Conservation (phyloP, 2,888 invertebrate genomes). For the Tridacna gigas region DNA sequence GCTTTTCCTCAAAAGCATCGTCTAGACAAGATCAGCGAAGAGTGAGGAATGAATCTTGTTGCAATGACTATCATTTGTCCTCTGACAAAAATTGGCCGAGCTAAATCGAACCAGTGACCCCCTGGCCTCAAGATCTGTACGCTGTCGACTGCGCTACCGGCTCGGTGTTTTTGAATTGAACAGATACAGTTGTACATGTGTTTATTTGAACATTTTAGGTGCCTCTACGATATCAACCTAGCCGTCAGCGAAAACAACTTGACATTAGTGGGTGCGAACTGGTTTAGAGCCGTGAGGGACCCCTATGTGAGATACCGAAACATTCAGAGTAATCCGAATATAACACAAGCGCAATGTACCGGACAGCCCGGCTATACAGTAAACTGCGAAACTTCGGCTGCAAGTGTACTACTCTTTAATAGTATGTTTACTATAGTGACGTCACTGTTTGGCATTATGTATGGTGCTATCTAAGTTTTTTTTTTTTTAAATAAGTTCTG, state of each 20-base stretch:
- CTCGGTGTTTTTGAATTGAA: no score
- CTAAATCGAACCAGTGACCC: no score
- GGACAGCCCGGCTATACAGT: constrained; percentile 36
- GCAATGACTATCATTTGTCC: no score
- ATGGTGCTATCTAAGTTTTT: background rate
- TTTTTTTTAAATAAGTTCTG: background rate
- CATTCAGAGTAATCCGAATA: constrained; percentile 10
- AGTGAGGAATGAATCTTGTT: no score
- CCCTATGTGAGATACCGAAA: constrained; percentile 45
- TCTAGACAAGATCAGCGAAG: no score
- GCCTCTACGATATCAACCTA: constrained; percentile 56
- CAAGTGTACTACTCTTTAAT: background rate
- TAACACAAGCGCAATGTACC: constrained; percentile 18
- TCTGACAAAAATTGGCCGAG: no score
- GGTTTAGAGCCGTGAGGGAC: constrained; percentile 51
- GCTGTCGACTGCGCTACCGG: no score
- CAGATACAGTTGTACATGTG: no score
- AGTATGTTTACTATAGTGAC: background rate
- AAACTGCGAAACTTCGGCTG: constrained; percentile 1
- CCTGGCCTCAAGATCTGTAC: no score
- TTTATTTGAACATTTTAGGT: constrained; percentile 34
- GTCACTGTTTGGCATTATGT: background rate
- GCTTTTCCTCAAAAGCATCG: no score
- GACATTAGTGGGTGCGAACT: constrained; percentile 60
- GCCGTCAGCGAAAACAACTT: constrained; percentile 43